Evolutionary conservation across 2,797 vertebrate genomes (phyloP), one percentile per base, ranked within the genome.

Genomic region (Neopelma chrysocephalum): DNA sequence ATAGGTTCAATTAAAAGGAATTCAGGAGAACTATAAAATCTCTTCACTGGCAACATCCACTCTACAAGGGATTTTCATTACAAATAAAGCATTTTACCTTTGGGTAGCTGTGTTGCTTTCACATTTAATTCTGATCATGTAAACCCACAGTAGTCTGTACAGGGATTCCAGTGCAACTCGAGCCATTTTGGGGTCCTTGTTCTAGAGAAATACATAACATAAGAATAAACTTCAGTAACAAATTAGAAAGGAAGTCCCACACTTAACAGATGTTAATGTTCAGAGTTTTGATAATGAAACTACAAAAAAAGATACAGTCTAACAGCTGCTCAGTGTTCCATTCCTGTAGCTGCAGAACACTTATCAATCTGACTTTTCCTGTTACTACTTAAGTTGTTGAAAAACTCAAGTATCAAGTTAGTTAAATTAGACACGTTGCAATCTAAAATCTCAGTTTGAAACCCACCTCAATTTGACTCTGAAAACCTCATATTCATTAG

Each of bases 101-200:
- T 99, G 99, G 70, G 99, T 99, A 94, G 98, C 99, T 25, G 99
- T 99, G 98, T 99, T 99, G 98, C 99, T 99, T 98, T 99, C 99
- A 97, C 99, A 99, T 98, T 99, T 99, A 97, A 99, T 99, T 94
- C 99, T 98, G 96, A 99, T 99, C 99, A 99, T 99, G 97, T 99
- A 99, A 96, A 99, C 99, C 99, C 99, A 99, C 32, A 99, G 98
- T 89, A 99, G 98, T 94, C 99, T 98, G 97, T 99, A 99, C 27
- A 99, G 98, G 19, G 99, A 99, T 97, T 99, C 99, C 84, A 99
- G 98, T 73, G 99, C 99, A 96, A 99, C 99, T 20, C 99, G 99
- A 25, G 99, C 99, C 99, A 99, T 99, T 98, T 99, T 99, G 58
- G 99, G 99, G 95, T 99, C 99, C 97, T 99, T 99, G 96, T 99